phyloP scores from a whole-genome alignment of 2,888 invertebrate genomes.

The Tanytarsus gracilentus region DNA sequence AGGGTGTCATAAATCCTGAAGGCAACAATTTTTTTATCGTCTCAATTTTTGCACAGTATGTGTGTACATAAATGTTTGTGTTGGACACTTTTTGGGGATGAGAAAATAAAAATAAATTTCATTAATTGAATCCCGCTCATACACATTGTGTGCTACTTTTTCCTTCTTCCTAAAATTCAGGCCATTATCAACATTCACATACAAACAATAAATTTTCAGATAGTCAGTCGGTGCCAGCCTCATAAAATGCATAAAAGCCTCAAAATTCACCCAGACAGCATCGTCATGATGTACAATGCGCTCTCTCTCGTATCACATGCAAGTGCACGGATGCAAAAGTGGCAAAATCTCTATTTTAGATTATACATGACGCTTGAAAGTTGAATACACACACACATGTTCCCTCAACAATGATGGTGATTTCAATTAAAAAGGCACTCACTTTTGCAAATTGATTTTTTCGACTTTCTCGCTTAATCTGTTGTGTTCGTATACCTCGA shows the following conservation, averaged over 20 bases:
- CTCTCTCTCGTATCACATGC: not conserved
- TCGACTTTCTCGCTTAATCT: not conserved
- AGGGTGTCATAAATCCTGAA: not conserved
- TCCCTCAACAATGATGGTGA: conserved; percentile 11
- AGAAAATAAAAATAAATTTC: not conserved
- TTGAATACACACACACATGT: conserved; percentile 10
- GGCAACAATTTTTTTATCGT: not conserved
- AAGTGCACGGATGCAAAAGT: not conserved
- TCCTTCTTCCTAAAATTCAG: not conserved
- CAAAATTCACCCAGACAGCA: not conserved
- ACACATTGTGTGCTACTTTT: not conserved
- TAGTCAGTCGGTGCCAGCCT: not conserved
- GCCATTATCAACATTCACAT: conserved; percentile 23
- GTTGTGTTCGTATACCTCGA: not conserved
- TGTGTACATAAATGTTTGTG: conserved; percentile 1
- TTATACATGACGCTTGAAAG: not conserved
- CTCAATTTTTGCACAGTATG: not conserved
- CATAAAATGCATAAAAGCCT: not conserved
- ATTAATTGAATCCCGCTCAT: not conserved
- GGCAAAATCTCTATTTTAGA: conserved; percentile 1
- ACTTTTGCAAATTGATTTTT: conserved; percentile 10
- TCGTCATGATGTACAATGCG: not conserved
- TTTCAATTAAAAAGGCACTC: conserved; percentile 23
- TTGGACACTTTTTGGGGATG: not conserved
- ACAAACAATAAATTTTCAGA: conserved; percentile 11